These are phyloP conservation scores for Sarcophaga bullata DNA, from an alignment of 1,140 invertebrate genomes.

Conservation along the genomic window DNA sequence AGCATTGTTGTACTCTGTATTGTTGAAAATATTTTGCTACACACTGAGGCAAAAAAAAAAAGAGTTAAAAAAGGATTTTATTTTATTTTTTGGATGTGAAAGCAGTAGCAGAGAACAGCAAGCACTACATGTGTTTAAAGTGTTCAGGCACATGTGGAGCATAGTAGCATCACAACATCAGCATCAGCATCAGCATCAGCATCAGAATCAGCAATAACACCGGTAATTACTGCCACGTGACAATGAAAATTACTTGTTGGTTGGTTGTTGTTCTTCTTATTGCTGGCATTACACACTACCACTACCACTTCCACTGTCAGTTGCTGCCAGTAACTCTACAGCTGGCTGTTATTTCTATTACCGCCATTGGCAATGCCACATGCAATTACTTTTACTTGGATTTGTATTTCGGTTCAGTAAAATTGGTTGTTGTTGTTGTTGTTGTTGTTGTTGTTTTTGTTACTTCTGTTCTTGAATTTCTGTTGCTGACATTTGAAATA, in stretches of 20 bases:
- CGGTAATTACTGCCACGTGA: slow-evolving; percentile 66
- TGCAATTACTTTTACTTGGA: too few relatives aligned
- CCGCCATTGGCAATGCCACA: neutral
- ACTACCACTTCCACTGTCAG: neutral
- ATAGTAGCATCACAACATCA: neutral
- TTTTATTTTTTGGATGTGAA: neutral
- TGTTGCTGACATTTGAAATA: slow-evolving; percentile 30
- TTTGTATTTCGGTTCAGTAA: too few relatives aligned
- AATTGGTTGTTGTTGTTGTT: neutral
- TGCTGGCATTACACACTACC: neutral
- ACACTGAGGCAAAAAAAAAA: neutral
- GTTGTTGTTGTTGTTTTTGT: neutral
- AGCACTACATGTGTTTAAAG: too few relatives aligned
- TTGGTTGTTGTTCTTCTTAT: slow-evolving; percentile 18
- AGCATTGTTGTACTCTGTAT: too few relatives aligned
- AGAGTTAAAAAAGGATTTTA: neutral
- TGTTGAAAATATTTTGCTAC: too few relatives aligned
- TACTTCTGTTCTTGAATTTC: slow-evolving; percentile 31
- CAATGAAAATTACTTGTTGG: slow-evolving; percentile 59
- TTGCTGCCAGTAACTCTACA: neutral
- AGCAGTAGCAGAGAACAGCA: too few relatives aligned
- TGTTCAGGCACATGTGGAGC: too few relatives aligned
- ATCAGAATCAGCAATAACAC: slow-evolving; percentile 50
- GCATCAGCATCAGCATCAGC: neutral
- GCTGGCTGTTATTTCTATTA: neutral